Percentiles rank a stretch among this genome's conserved stretches.
These are phyloP conservation scores for Amiota communis DNA, from an alignment of 2,888 invertebrate species.

Conservation along the genomic window DNA sequence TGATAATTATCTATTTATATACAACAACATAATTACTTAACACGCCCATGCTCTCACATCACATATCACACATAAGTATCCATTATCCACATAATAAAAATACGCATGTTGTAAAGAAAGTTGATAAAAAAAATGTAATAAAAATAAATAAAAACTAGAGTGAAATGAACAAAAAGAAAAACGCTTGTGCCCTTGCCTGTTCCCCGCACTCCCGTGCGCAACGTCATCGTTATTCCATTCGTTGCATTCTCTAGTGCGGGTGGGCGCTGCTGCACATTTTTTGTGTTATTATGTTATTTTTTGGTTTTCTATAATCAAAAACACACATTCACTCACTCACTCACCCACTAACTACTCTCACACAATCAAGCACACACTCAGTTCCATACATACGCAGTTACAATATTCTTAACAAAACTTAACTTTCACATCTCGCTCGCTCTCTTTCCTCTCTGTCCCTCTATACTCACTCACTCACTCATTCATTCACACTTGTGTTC, in stretches of 20 bases:
- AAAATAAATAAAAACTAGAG: too few species aligned
- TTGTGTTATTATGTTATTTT: not conserved
- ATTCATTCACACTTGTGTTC: constrained; percentile 36
- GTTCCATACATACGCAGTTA: too few species aligned
- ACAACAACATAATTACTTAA: too few species aligned
- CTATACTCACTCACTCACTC: not conserved
- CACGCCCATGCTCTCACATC: too few species aligned
- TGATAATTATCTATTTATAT: too few species aligned
- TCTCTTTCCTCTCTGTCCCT: not conserved
- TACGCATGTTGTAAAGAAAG: too few species aligned
- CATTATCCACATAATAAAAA: too few species aligned
- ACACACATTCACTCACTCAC: not conserved
- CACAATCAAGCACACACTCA: not conserved
- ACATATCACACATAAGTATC: too few species aligned
- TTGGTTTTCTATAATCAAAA: not conserved
- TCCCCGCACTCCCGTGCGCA: not conserved
- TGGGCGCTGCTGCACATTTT: not conserved
- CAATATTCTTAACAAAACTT: not conserved
- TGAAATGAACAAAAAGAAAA: not conserved
- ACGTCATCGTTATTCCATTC: not conserved
- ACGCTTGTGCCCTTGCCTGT: constrained; percentile 17
- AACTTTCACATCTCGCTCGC: constrained; percentile 6
- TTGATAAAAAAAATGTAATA: too few species aligned
- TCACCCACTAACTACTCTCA: not conserved
- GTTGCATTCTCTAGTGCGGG: constrained; percentile 11